Evolutionary conservation across 2,113 vertebrate genomes (phyloP).

Genomic region (Phrynosoma blainvillii): DNA sequence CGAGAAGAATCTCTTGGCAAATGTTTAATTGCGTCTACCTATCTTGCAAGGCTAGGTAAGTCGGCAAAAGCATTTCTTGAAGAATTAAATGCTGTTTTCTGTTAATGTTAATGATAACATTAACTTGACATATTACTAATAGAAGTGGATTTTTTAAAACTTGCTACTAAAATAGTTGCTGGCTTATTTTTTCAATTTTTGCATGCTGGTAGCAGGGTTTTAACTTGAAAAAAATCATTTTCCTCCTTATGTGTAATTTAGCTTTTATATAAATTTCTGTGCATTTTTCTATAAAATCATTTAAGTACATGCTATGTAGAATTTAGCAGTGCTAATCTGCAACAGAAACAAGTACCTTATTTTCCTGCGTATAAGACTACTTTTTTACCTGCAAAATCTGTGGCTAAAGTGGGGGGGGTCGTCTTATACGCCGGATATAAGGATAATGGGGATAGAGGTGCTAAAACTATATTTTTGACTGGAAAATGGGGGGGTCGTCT

Average conservation of each 20-base stretch:
- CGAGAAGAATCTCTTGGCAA: constrained; percentile 96
- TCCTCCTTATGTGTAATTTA: neutral
- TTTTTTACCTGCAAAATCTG: no score
- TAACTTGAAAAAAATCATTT: neutral
- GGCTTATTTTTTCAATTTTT: neutral
- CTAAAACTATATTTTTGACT: no score
- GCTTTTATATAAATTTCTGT: neutral
- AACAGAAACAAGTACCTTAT: neutral
- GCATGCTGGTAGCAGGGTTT: neutral
- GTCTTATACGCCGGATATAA: no score
- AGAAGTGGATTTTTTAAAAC: neutral
- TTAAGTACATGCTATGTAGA: neutral
- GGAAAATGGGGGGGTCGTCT: no score
- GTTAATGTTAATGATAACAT: neutral
- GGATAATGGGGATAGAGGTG: no score
- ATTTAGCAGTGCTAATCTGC: neutral
- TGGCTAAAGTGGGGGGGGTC: no score
- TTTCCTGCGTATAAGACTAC: no score
- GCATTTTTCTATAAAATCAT: neutral
- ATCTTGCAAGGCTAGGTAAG: constrained; percentile 93
- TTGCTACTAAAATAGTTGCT: neutral
- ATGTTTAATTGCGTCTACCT: constrained; percentile 94
- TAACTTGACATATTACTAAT: neutral
- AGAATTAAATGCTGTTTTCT: neutral
- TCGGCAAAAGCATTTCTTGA: neutral